Percentiles rank a stretch among this genome's conserved stretches.
Evolutionary conservation across 2,888 invertebrate species (phyloP).

Genomic region (Drosophila nigricruria): DNA sequence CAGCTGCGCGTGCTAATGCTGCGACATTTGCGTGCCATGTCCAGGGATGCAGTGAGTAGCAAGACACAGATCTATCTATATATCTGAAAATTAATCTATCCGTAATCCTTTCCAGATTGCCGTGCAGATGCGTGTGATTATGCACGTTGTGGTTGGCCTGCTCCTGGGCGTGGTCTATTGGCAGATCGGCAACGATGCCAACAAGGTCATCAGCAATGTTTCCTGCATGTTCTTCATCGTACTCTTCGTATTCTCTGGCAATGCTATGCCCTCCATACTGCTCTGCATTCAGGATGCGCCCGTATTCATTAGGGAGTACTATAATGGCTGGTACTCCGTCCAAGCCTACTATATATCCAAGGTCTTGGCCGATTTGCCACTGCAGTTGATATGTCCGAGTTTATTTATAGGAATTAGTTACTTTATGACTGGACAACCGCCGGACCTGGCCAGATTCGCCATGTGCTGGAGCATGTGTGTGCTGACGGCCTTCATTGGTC

Average conservation of each 20-base stretch:
- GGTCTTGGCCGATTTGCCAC: conserved; percentile 91
- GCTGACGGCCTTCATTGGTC: conserved; percentile 90
- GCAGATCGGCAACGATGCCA: conserved; percentile 93
- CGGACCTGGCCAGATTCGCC: conserved; percentile 66
- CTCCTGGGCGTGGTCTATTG: conserved; percentile 93
- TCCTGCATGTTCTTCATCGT: conserved; percentile 95
- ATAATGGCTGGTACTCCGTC: conserved; percentile 95
- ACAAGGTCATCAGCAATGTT: conserved; percentile 92
- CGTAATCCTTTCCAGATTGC: conserved; percentile 64
- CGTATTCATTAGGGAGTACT: conserved; percentile 92
- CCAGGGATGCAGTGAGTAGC: conserved; percentile 84
- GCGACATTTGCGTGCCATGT: conserved; percentile 85
- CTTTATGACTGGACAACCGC: conserved; percentile 90
- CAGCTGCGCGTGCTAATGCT: conserved; percentile 86
- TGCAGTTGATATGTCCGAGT: conserved; percentile 91
- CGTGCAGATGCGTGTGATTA: conserved; percentile 88
- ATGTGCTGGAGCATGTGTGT: conserved; percentile 88
- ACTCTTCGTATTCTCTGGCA: conserved; percentile 96
- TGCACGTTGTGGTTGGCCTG: conserved; percentile 92
- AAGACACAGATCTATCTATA: background rate
- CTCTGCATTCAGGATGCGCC: conserved; percentile 93
- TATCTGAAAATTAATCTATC: no score
- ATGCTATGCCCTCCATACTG: conserved; percentile 94
- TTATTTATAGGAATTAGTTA: conserved; percentile 91
- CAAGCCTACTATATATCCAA: conserved; percentile 93